A percentile compares a stretch with the other conserved stretches of the same genome.
phyloP scores from a whole-genome alignment of 2,797 vertebrate species.

The Hippocampus kuda region DNA sequence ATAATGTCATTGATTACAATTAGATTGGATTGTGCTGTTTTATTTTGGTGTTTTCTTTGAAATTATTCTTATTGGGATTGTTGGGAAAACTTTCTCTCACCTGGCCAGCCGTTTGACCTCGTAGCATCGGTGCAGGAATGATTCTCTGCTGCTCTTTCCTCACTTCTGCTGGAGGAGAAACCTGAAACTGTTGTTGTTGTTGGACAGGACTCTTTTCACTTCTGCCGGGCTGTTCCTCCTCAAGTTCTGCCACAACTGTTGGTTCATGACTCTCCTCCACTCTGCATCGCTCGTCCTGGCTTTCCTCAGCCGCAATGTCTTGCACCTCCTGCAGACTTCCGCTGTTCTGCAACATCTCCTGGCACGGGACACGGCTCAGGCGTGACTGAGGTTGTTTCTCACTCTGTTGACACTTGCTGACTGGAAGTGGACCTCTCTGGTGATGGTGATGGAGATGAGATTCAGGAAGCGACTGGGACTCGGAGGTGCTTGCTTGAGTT shows the following conservation, averaged over 20 bases:
- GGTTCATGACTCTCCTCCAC: slow-evolving; percentile 27
- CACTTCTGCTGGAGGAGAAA: slow-evolving; percentile 26
- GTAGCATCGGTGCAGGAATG: slow-evolving; percentile 21
- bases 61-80: neutral
- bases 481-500: slow-evolving; percentile 25
- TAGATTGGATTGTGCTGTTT: neutral
- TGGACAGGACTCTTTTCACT: slow-evolving; percentile 27
- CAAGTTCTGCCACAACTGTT: slow-evolving; percentile 20
- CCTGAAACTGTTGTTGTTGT: slow-evolving; percentile 22
- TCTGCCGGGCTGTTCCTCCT: slow-evolving; percentile 27
- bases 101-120: slow-evolving; percentile 41
- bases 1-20: neutral
- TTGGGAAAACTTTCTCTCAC: slow-evolving; percentile 45
- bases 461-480: slow-evolving; percentile 39
- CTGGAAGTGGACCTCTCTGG: slow-evolving; percentile 63
- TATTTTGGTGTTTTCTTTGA: neutral
- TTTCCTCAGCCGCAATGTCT: slow-evolving; percentile 34
- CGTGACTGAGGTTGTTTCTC: slow-evolving; percentile 52
- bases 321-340: slow-evolving; percentile 49
- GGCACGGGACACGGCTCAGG: slow-evolving; percentile 27
- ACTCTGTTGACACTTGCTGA: slow-evolving; percentile 62
- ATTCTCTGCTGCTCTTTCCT: slow-evolving; percentile 39
- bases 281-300: slow-evolving; percentile 35
- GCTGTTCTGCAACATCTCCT: slow-evolving; percentile 26
- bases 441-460: slow-evolving; percentile 49